Evolutionary conservation across 1,140 invertebrate species (phyloP), one percentile per base, ranked within the genome.

Genomic region (Drosophila mayri): DNA sequence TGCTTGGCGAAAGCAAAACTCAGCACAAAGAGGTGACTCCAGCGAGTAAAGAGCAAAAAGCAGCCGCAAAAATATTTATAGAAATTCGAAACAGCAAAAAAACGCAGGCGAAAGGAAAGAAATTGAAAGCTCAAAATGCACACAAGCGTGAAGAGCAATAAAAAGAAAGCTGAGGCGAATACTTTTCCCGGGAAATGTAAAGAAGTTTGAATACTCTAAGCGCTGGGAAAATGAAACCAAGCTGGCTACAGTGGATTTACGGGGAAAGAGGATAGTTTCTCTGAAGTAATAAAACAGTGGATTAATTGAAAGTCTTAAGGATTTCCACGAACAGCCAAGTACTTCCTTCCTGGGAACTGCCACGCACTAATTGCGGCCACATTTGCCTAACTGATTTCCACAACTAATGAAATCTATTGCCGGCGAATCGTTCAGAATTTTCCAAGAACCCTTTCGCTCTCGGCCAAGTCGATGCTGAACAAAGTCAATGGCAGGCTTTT

Each of bases 21-120:
- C 37, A n/a, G 35, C 38, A 74, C 55, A 60, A 52, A 68, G 62
- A 64, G 28, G 35, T 40, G 59, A 60, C 55, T 64, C 57, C 38
- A 16, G 52, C 55, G 55, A 40, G 38, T 46, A 57, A 61, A 70
- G 38, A 76, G 43, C 63, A 74, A 83, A 60, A 75, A 83, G 58
- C 75, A 71, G 68, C 76, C 76, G 64, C 84, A 88, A 83, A 77
- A 88, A 88, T 88, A 80, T 84, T 88, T 87, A 80, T 83, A 83
- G 77, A 87, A 87, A 74, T 74, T 68, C 60, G 61, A 76, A 88
- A 63, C 64, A 79, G 67, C 44, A 65, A 73, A 66, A 65, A 73
- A 66, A 62, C 35, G 20, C 25, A 37, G 25, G 32, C 47, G n/a
- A 79, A 64, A 61, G 64, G 20, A 47, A 62, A 71, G 71, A 70